Evolutionary conservation across 2,113 vertebrate genomes (phyloP).

Genomic region (Barbus barbus): DNA sequence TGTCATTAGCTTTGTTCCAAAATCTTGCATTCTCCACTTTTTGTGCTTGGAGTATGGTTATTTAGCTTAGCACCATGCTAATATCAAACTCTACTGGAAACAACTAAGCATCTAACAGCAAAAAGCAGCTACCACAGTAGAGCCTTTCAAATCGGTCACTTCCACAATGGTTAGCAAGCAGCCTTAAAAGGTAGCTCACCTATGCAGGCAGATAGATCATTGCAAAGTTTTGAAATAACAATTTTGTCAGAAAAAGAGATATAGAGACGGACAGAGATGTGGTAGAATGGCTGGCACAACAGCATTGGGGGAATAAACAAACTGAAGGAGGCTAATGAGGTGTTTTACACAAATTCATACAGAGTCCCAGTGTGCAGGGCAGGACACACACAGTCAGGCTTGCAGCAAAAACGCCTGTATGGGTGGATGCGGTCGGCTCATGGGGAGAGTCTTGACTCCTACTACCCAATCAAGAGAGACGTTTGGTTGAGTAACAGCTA

Average conservation of each 20-base stretch:
- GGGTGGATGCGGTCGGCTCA: slow-evolving; percentile 34
- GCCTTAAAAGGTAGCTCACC: neutral
- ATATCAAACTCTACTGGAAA: too few species aligned
- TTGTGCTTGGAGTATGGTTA: too few species aligned
- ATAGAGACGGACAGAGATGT: neutral
- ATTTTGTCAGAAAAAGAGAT: too few species aligned
- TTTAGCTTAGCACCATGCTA: too few species aligned
- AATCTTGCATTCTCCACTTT: too few species aligned
- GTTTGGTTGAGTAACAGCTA: slow-evolving; percentile 29
- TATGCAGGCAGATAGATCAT: neutral
- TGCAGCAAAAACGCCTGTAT: neutral
- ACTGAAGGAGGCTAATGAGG: neutral
- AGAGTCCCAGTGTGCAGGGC: slow-evolving; percentile 39
- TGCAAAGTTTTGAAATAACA: neutral
- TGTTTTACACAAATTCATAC: neutral
- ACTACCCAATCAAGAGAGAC: slow-evolving; percentile 26
- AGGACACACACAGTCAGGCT: slow-evolving; percentile 38
- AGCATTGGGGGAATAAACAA: neutral
- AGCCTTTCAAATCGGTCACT: neutral
- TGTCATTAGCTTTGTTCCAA: too few species aligned
- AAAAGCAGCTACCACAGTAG: neutral
- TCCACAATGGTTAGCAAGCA: neutral
- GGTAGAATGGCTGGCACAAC: neutral
- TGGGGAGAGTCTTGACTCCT: neutral
- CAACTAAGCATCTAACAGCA: too few species aligned